These are phyloP conservation scores for Alligator mississippiensis DNA, from an alignment of 2,113 vertebrate species.

Conservation along the genomic window DNA sequence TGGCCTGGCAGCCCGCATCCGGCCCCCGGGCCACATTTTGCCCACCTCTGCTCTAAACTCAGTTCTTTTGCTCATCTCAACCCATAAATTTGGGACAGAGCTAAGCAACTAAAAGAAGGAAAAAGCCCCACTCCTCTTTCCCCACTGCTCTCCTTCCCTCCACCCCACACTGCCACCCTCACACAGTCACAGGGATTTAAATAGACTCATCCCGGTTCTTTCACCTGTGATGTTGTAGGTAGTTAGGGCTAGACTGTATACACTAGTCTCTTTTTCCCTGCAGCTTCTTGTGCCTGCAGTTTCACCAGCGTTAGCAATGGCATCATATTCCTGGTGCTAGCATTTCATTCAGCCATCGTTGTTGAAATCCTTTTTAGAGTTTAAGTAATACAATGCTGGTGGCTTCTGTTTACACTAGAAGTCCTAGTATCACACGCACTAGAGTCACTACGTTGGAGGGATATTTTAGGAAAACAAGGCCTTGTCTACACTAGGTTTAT, in stretches of 20 bases:
- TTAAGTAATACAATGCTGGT: background rate
- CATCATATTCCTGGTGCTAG: background rate
- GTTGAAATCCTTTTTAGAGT: background rate
- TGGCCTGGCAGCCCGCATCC: too few relatives aligned
- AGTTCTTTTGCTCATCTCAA: constrained; percentile 43
- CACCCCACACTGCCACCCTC: too few relatives aligned
- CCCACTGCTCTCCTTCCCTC: background rate
- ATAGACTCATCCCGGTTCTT: background rate
- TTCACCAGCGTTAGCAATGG: background rate
- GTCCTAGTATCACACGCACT: background rate
- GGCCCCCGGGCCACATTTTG: too few relatives aligned
- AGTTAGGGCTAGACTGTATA: background rate
- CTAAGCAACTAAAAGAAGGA: constrained; percentile 54
- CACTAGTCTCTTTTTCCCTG: too few relatives aligned
- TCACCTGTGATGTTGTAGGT: background rate
- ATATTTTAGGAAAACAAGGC: background rate
- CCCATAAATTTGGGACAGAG: constrained; percentile 61
- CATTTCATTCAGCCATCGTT: background rate
- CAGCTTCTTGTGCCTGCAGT: background rate
- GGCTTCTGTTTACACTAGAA: background rate
- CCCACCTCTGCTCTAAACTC: background rate
- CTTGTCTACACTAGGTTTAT: background rate
- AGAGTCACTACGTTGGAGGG: background rate
- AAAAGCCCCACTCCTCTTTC: background rate
- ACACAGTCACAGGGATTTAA: background rate